These are phyloP conservation scores for Drosophila grimshawi DNA, from an alignment of 1,140 invertebrate species.

Conservation along the genomic window DNA sequence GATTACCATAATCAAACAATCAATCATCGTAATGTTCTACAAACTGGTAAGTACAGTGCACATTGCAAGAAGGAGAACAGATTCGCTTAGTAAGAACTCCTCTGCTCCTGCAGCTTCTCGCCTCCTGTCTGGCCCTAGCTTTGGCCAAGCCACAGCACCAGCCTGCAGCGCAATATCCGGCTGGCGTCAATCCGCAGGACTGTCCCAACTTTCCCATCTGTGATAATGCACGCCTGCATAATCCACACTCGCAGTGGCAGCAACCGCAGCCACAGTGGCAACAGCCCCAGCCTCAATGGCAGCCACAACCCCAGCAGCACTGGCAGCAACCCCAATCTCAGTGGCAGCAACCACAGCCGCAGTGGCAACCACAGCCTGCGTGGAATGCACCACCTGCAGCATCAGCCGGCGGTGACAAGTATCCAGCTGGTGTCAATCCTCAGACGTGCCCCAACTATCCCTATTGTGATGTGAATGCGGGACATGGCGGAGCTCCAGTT, in stretches of 20 bases:
- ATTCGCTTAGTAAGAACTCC: neutral
- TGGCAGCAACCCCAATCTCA: constrained; percentile 49
- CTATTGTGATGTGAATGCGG: constrained; percentile 82
- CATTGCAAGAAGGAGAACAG: neutral
- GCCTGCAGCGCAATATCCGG: constrained; percentile 80
- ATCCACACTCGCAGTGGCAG: constrained; percentile 68
- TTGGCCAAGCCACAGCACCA: constrained; percentile 80
- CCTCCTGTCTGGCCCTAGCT: constrained; percentile 63
- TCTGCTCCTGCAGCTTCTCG: constrained; percentile 56
- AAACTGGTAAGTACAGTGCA: constrained; percentile 74
- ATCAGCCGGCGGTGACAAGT: constrained; percentile 74
- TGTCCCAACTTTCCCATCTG: constrained; percentile 84
- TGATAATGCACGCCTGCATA: constrained; percentile 84
- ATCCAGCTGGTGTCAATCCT: constrained; percentile 84
- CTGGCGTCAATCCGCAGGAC: constrained; percentile 83
- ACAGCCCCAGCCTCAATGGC: constrained; percentile 67
- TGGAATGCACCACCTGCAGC: constrained; percentile 70
- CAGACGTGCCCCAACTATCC: constrained; percentile 85
- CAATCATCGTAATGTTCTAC: constrained; percentile 68
- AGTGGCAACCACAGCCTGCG: constrained; percentile 69
- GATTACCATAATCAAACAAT: constrained; percentile 50
- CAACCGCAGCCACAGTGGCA: constrained; percentile 71
- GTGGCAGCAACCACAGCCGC: constrained; percentile 60
- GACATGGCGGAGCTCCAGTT: constrained; percentile 62
- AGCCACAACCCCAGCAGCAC: constrained; percentile 61